Evolutionary conservation across 2,888 invertebrate genomes (phyloP), one percentile per base, ranked within the genome.

Genomic region (Herminia tarsipennalis): DNA sequence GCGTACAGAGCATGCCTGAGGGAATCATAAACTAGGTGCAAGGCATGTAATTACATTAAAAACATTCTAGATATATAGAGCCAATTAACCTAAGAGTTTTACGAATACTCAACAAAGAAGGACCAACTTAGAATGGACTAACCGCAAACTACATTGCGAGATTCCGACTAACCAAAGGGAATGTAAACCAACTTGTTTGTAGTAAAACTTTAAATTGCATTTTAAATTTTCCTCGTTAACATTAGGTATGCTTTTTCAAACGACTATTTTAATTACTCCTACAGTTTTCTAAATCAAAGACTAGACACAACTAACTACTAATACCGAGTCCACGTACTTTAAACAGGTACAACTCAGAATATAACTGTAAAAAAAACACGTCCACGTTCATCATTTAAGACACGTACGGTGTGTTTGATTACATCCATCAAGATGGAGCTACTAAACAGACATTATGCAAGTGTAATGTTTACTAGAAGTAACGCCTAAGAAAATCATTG

Each of bases 201-300:
- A 70, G 75, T 73, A 58, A 75, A 89, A 88, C 81, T 89, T 88
- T 88, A 86, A 85, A 90, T 88, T 88, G 85, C 86, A 86, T 90
- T 89, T 87, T 81, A 87, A 87, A 86, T 83, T 83, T 85, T 70
- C 58, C 81, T 85, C 76, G 80, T 84, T 84, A 86, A 81, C 77
- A 81, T 86, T 80, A 73, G 60, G 59, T 65, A 62, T 33, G 45
- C 45, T 68, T 49, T 70, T 69, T 70, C 63, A 67, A 70, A 73
- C 61, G 54, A 64, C 44, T 39, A 50, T 53, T 67, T 71, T 57
- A 68, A 69, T 67, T 67, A 71, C 70, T 70, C 55, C 62, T 42
- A 1, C 52, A 59, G 58, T 57, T 59, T 54, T 63, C n/a, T n/a
- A n/a, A n/a, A n/a, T n/a, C n/a, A n/a, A n/a, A n/a, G n/a, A n/a